Evolutionary conservation across 2,888 invertebrate genomes (phyloP).

Genomic region (Xestia rhomboidea): DNA sequence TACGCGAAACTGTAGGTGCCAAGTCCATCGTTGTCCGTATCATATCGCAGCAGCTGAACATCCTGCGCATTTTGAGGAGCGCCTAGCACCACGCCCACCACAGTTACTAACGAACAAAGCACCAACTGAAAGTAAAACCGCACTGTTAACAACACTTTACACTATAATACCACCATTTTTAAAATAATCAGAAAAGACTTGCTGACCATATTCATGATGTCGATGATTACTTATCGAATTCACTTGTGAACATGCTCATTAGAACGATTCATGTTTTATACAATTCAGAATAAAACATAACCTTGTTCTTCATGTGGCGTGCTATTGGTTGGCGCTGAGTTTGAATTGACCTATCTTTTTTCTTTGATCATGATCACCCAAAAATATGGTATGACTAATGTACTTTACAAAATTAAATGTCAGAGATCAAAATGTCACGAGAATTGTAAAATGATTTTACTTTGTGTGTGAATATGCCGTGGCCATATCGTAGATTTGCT

Average conservation of each 20-base stretch:
- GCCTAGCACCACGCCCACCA: constrained; percentile 61
- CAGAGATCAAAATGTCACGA: neutral
- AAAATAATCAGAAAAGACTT: constrained; percentile 40
- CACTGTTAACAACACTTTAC: constrained; percentile 51
- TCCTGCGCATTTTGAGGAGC: constrained; percentile 76
- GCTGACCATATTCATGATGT: constrained; percentile 62
- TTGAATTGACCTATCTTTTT: neutral
- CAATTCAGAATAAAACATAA: constrained; percentile 80
- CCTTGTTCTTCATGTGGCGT: neutral
- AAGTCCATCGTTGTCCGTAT: constrained; percentile 81
- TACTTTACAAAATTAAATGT: neutral
- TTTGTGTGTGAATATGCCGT: too few relatives aligned
- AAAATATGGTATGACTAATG: neutral
- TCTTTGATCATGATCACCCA: neutral
- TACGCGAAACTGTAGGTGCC: constrained; percentile 83
- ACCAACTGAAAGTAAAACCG: neutral
- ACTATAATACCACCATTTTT: constrained; percentile 16
- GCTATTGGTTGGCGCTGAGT: constrained; percentile 71
- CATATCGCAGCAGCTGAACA: constrained; percentile 78
- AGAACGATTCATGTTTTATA: constrained; percentile 81
- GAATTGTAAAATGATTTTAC: neutral
- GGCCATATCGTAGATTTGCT: too few relatives aligned
- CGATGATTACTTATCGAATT: constrained; percentile 71
- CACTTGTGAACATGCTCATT: constrained; percentile 75
- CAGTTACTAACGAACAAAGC: constrained; percentile 77